Evolutionary conservation across 2,113 vertebrate species (phyloP).

Genomic region (Nansenia antarctica): DNA sequence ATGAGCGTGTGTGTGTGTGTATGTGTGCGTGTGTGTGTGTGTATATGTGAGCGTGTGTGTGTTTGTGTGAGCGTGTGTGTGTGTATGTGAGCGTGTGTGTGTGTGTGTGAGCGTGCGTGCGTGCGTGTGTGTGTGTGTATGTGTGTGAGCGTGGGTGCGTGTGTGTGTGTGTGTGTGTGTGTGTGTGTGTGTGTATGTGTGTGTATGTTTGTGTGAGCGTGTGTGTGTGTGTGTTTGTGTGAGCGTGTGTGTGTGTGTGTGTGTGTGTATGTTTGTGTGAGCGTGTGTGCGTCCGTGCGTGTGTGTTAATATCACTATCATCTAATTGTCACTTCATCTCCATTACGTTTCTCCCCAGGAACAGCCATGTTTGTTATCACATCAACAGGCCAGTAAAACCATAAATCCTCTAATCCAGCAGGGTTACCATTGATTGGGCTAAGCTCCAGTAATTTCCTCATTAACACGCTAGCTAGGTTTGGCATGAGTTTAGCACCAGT

Average conservation of each 20-base stretch:
- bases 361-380: background rate
- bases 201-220: background rate
- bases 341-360: background rate
- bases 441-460: slow-evolving; percentile 15
- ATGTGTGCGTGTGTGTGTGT: background rate
- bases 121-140: too few relatives aligned
- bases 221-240: background rate
- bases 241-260: background rate
- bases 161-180: slow-evolving; percentile 3
- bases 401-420: background rate
- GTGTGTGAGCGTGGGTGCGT: background rate
- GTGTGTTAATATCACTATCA: background rate
- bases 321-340: background rate
- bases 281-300: background rate
- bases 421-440: background rate
- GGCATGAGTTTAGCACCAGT: background rate
- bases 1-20: background rate
- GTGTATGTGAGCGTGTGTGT: background rate
- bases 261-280: background rate
- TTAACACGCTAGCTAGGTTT: background rate
- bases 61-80: background rate
- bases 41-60: background rate
- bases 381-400: background rate
- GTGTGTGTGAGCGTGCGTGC: too few relatives aligned
- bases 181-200: background rate